Percentiles rank a stretch among this genome's conserved stretches.
These are phyloP conservation scores for Lithophane leautieri DNA, from an alignment of 2,888 invertebrate species.

Conservation along the genomic window DNA sequence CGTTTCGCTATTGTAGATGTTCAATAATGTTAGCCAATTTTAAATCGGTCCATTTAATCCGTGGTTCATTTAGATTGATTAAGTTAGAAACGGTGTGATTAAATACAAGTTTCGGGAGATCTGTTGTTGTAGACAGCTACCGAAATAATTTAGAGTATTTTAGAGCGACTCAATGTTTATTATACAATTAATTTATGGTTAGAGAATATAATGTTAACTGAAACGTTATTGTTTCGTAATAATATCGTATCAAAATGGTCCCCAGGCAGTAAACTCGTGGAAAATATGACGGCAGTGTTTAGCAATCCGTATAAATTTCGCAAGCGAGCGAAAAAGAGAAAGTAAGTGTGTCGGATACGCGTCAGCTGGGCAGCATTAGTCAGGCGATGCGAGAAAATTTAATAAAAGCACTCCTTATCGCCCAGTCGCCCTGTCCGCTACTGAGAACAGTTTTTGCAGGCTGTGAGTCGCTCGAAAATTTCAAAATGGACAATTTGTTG, in stretches of 20 bases:
- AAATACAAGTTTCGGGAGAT: conserved; percentile 58
- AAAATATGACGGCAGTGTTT: conserved; percentile 70
- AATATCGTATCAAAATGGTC: conserved; percentile 47
- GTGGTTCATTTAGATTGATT: conserved; percentile 72
- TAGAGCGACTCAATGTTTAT: conserved; percentile 30
- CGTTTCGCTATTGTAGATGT: conserved; percentile 79
- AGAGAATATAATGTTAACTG: conserved; percentile 17
- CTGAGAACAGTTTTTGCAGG: conserved; percentile 65
- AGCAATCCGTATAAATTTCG: conserved; percentile 76
- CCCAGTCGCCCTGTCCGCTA: conserved; percentile 75
- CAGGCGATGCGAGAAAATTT: conserved; percentile 88
- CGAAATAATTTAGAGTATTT: conserved; percentile 35
- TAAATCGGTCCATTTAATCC: conserved; percentile 72
- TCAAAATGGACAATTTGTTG: conserved; percentile 62
- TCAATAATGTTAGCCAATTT: conserved; percentile 78
- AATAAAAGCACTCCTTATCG: conserved; percentile 87
- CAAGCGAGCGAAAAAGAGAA: conserved; percentile 80
- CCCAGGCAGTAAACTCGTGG: conserved; percentile 60
- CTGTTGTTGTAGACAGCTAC: conserved; percentile 50
- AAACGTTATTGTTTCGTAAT: conserved; percentile 38
- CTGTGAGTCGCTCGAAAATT: conserved; percentile 61
- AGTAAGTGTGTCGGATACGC: conserved; percentile 82
- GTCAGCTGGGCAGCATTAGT: conserved; percentile 89
- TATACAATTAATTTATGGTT: conserved; percentile 16
- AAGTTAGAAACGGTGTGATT: conserved; percentile 63